phyloP scores from a whole-genome alignment of 2,797 vertebrate species.

The Acipenser ruthenus region DNA sequence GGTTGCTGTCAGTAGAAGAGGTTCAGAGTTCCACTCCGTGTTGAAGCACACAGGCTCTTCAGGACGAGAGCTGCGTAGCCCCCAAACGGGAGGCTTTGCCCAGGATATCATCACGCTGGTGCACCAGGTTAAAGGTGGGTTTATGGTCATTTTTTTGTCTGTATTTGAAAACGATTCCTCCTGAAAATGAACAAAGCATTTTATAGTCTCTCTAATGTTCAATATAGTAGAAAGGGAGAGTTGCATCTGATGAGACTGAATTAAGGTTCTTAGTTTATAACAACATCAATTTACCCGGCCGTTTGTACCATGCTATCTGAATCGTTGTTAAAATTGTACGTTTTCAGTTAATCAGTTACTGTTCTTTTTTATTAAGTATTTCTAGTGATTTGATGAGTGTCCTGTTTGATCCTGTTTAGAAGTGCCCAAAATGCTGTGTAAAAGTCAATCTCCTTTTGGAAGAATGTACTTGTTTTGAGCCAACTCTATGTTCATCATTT shows the following conservation, averaged over 20 bases:
- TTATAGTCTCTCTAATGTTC: not conserved
- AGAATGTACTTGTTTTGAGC: too few relatives aligned
- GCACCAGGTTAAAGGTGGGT: slow-evolving; percentile 89
- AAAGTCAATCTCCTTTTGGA: too few relatives aligned
- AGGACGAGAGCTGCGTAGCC: slow-evolving; percentile 47
- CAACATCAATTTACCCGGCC: too few relatives aligned
- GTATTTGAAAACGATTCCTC: slow-evolving; percentile 6
- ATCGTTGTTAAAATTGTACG: too few relatives aligned
- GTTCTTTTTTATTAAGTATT: too few relatives aligned
- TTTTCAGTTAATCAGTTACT: too few relatives aligned
- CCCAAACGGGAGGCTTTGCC: slow-evolving; percentile 76
- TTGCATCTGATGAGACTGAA: too few relatives aligned
- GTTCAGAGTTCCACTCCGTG: slow-evolving; percentile 75
- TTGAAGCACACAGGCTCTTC: slow-evolving; percentile 75
- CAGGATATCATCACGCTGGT: slow-evolving; percentile 93
- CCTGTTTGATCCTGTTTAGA: too few relatives aligned
- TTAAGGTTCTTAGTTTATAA: too few relatives aligned
- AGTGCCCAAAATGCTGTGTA: too few relatives aligned
- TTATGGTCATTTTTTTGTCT: not conserved
- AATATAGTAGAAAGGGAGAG: not conserved
- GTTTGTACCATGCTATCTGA: too few relatives aligned
- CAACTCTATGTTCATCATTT: not conserved
- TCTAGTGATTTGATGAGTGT: too few relatives aligned
- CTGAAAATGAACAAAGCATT: not conserved
- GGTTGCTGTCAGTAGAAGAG: slow-evolving; percentile 77